Evolutionary conservation across 2,888 invertebrate genomes (phyloP).

Genomic region (Yponomeuta sedellus): DNA sequence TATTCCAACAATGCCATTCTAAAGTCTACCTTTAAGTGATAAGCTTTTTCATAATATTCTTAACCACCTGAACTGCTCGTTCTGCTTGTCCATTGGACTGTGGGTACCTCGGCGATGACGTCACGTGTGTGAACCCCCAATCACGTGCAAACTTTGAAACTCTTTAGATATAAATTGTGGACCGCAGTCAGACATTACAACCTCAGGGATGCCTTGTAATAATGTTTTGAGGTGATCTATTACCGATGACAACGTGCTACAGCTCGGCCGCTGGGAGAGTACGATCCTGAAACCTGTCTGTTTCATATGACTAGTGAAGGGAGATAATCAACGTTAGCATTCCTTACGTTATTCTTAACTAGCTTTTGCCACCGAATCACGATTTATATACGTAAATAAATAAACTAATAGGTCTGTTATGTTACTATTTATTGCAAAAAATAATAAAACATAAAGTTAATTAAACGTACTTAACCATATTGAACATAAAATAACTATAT

Average conservation of each 20-base stretch:
- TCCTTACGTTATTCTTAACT: too few species aligned
- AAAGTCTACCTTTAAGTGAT: conserved; percentile 11
- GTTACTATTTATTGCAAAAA: too few species aligned
- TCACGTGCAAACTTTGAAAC: conserved; percentile 19
- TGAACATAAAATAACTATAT: too few species aligned
- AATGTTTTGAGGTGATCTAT: conserved; percentile 23
- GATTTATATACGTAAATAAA: too few species aligned
- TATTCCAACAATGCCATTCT: conserved; percentile 17
- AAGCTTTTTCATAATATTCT: conserved; percentile 24
- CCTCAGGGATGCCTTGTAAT: conserved; percentile 24
- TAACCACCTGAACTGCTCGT: conserved; percentile 21
- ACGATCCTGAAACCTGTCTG: too few species aligned
- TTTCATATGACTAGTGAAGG: too few species aligned
- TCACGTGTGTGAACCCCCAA: conserved; percentile 23
- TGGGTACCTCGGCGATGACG: conserved; percentile 23
- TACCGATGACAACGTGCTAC: conserved; percentile 15
- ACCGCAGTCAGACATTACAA: conserved; percentile 22
- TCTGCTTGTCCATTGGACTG: conserved; percentile 24
- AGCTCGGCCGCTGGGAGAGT: too few species aligned
- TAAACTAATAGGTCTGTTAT: too few species aligned
- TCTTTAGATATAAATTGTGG: conserved; percentile 20
- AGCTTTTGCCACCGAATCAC: too few species aligned
- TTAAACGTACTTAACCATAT: too few species aligned
- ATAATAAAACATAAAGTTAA: too few species aligned
- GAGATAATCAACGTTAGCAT: too few species aligned